These are phyloP conservation scores for Tridacna crocea DNA, from an alignment of 2,888 invertebrate genomes.

Conservation along the genomic window DNA sequence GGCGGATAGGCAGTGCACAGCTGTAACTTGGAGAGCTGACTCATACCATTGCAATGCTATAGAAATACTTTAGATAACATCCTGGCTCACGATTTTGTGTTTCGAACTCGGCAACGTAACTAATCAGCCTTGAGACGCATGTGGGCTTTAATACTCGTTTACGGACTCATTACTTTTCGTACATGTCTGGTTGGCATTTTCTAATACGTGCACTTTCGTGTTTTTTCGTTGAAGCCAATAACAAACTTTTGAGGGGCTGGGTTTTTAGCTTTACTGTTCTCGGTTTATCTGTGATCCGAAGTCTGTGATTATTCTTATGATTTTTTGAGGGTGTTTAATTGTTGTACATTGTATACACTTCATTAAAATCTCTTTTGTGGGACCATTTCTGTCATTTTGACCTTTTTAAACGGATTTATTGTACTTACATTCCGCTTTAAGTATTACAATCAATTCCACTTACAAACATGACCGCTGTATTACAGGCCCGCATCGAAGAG, in stretches of 20 bases:
- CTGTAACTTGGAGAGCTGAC: conserved; percentile 29
- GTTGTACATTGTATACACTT: background rate
- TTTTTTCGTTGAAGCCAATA: background rate
- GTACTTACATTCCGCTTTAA: conserved; percentile 6
- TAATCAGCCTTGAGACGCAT: conserved; percentile 16
- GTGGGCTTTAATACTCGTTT: background rate
- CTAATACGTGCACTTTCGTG: conserved; percentile 17
- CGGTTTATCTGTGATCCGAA: background rate
- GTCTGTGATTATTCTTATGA: conserved; percentile 2
- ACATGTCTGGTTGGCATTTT: background rate
- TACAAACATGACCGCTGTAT: conserved; percentile 43
- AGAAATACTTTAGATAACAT: conserved; percentile 23
- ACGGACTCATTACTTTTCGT: conserved; percentile 16
- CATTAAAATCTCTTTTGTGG: background rate
- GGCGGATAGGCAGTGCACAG: conserved; percentile 17
- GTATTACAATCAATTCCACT: background rate
- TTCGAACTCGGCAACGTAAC: conserved; percentile 17
- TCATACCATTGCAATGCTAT: conserved; percentile 44
- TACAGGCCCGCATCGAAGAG: conserved; percentile 94
- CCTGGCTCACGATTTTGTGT: conserved; percentile 10
- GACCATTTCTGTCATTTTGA: background rate
- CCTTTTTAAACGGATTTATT: background rate
- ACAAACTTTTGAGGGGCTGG: background rate
- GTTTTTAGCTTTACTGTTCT: conserved; percentile 3
- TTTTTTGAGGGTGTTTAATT: background rate